Conservation (phyloP, 2,113 vertebrate genomes). For the Microtus oregoni region DNA sequence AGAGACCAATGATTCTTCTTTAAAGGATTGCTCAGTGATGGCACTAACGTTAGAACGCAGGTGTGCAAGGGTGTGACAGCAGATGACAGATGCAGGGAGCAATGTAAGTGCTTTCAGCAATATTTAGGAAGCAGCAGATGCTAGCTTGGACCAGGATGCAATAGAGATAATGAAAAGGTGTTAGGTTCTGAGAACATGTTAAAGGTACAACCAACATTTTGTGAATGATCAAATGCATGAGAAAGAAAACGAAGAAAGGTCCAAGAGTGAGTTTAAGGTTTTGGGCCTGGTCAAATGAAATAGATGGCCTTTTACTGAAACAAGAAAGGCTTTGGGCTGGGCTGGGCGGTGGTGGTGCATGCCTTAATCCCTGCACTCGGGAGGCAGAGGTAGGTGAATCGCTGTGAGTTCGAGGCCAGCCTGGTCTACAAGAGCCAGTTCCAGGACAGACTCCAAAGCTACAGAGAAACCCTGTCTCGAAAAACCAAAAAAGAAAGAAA, state of each 20-base stretch:
- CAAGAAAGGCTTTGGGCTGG: not conserved
- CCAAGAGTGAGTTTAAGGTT: not conserved
- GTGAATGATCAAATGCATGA: not conserved
- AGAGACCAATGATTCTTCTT: not conserved
- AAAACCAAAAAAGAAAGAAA: too few species aligned
- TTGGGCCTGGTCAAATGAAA: not conserved
- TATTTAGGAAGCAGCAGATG: not conserved
- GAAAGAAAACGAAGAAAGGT: not conserved
- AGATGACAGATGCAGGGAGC: not conserved
- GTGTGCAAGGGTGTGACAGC: not conserved
- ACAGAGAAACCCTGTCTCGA: too few species aligned
- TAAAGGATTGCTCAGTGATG: not conserved
- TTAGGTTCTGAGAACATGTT: not conserved
- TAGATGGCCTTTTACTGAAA: not conserved
- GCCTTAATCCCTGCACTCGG: too few species aligned
- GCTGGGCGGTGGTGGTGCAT: not conserved
- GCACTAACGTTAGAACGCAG: not conserved
- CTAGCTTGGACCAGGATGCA: not conserved
- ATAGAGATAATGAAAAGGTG: not conserved
- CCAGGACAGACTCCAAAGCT: too few species aligned
- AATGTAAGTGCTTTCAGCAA: not conserved
- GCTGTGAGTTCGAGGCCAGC: too few species aligned
- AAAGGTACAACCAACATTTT: not conserved
- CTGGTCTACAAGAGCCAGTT: too few species aligned
- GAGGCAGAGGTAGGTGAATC: too few species aligned